Base-by-base conservation (phyloP, 2,797 vertebrate species). In the Poecile montanus region DNA sequence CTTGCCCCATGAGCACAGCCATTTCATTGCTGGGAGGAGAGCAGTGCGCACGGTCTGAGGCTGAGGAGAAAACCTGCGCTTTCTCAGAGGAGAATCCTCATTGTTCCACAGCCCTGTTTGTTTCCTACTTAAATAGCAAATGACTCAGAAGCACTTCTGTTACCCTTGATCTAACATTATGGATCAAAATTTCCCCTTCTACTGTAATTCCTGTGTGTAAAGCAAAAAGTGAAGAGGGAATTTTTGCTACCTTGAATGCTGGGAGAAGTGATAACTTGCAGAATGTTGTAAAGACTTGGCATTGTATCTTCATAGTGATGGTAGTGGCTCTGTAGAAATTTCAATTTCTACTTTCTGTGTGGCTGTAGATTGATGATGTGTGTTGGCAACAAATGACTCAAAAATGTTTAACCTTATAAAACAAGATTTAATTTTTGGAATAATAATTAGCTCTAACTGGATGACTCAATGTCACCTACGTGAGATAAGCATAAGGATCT, bases 271-370 rank as follows among this genome's bases (percentile, higher is more conserved):
- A 29, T 45, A 80, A 78, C 60, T 60, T 70, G 45, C 56, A 75
- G 62, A 62, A 75, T 40, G 54, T 62, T 92, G 60, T 73, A 25
- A 88, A 88, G 68, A 60, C 79, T 96, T 93, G 91, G 62, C 71
- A 22, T 88, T 78, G 62, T 89, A 84, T 75, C 76, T 84, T 83
- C 63, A 66, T 92, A 89, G 91, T 2, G 15, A 62, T 68, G 78
- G 53, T 88, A 93, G 89, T 42, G 62, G 54, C 91, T 84, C 85
- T 68, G 91, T 80, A 88, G 85, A 85, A 96, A 91, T 94, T 22
- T 50, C 48, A 11, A 30, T 93, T 96, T 96, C 91, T 92, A 84
- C 95, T 88, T 78, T 84, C 62, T 88, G 34, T 84, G 67, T 91
- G 76, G 63, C 73, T 96, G 75, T 91, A 92, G 91, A 50, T 66